These are phyloP conservation scores for Alsophila aescularia DNA, from an alignment of 2,888 invertebrate genomes.

Conservation along the genomic window DNA sequence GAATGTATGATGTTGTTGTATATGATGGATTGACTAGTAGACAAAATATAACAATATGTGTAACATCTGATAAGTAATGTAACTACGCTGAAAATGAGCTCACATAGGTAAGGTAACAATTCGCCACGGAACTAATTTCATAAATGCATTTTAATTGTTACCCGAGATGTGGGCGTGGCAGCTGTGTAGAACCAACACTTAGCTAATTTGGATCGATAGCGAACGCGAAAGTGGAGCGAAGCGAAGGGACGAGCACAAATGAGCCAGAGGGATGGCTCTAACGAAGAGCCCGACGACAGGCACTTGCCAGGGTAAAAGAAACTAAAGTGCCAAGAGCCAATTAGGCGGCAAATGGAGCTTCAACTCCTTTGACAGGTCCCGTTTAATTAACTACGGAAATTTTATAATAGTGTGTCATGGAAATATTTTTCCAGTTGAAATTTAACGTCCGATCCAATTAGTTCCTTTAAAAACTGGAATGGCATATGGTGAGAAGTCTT, in stretches of 20 bases:
- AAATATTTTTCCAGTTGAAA: constrained; percentile 14
- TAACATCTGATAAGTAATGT: too few species aligned
- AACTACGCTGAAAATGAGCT: too few species aligned
- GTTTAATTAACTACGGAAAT: constrained; percentile 26
- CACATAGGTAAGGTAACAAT: not conserved
- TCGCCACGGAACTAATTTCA: constrained; percentile 2
- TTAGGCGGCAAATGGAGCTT: constrained; percentile 21
- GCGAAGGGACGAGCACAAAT: constrained; percentile 25
- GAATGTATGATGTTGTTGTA: too few species aligned
- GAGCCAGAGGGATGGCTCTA: constrained; percentile 28
- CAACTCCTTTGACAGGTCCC: constrained; percentile 23
- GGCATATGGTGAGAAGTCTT: constrained; percentile 4
- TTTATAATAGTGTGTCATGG: constrained; percentile 12
- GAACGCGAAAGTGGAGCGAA: constrained; percentile 15
- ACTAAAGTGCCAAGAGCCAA: constrained; percentile 22
- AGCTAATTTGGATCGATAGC: constrained; percentile 36
- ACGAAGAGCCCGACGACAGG: constrained; percentile 16
- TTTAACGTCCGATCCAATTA: constrained; percentile 24
- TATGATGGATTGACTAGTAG: too few species aligned
- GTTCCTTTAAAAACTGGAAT: constrained; percentile 8
- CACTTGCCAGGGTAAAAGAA: constrained; percentile 28
- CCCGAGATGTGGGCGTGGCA: constrained; percentile 10
- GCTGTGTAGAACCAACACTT: constrained; percentile 26
- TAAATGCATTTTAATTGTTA: not conserved
- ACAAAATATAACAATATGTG: too few species aligned